phyloP scores from a whole-genome alignment of 2,888 invertebrate species.

The Camponotus fellah region DNA sequence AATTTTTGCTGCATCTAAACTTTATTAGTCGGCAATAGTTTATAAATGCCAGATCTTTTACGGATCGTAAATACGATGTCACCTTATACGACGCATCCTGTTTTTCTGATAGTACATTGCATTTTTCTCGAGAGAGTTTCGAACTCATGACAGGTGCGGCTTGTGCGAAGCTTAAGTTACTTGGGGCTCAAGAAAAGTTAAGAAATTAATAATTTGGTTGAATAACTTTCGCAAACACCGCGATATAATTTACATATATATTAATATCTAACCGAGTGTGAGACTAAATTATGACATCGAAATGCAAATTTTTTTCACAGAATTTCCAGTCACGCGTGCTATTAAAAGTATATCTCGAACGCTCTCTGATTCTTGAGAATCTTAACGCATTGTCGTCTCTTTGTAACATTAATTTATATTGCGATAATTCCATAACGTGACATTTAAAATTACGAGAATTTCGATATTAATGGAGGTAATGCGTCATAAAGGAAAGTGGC shows the following conservation, averaged over 20 bases:
- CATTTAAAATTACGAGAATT: conserved; percentile 19
- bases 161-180: conserved; percentile 43
- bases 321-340: conserved; percentile 30
- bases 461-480: neutral
- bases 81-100: conserved; percentile 32
- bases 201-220: conserved; percentile 56
- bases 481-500: conserved; percentile 7
- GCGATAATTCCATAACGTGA: neutral
- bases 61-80: conserved; percentile 43
- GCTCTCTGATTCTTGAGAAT: conserved; percentile 4
- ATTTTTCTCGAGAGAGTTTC: conserved; percentile 25
- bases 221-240: conserved; percentile 52
- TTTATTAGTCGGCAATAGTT: conserved; percentile 39
- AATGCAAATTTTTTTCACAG: conserved; percentile 47
- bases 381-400: neutral
- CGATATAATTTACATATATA: conserved; percentile 50
- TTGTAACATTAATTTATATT: conserved; percentile 1
- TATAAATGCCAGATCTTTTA: neutral
- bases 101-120: conserved; percentile 39
- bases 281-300: conserved; percentile 48
- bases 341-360: conserved; percentile 28
- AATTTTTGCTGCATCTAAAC: conserved; percentile 27
- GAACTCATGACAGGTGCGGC: conserved; percentile 57
- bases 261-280: conserved; percentile 53
- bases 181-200: conserved; percentile 51